A percentile compares a stretch with the other conserved stretches of the same genome.
Conservation (phyloP, 1,140 invertebrate species). For the Drosophila pandora region DNA sequence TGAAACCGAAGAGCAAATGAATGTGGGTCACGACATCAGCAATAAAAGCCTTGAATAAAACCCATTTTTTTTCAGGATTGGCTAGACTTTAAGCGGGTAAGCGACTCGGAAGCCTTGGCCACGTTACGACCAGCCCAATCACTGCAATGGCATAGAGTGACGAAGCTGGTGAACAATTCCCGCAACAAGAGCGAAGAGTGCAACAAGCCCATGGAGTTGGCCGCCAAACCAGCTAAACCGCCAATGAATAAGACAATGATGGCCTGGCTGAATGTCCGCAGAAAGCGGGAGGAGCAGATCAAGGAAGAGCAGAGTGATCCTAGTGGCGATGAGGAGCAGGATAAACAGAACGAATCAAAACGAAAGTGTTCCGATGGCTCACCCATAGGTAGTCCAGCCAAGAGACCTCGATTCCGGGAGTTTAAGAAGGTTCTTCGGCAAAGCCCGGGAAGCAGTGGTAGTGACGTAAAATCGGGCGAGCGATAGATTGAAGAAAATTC, state of each 20-base stretch:
- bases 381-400: constrained; percentile 16
- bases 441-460: constrained; percentile 10
- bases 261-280: constrained; percentile 65
- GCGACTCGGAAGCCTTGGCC: constrained; percentile 85
- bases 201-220: constrained; percentile 85
- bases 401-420: constrained; percentile 31
- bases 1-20: constrained; percentile 87
- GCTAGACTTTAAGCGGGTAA: constrained; percentile 87
- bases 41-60: neutral
- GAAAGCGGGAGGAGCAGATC: constrained; percentile 44
- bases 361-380: neutral
- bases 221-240: constrained; percentile 48
- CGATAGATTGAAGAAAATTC: neutral
- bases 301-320: constrained; percentile 36
- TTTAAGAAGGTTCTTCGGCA: neutral
- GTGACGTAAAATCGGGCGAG: constrained; percentile 4
- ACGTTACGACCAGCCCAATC: constrained; percentile 85
- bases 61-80: constrained; percentile 85
- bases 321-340: constrained; percentile 26
- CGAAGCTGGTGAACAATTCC: constrained; percentile 89
- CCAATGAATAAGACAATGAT: constrained; percentile 65
- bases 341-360: neutral
- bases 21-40: constrained; percentile 83
- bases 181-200: constrained; percentile 89
- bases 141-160: constrained; percentile 89